Evolutionary conservation across 2,797 vertebrate species (phyloP).

Genomic region (Myotis findleyi): DNA sequence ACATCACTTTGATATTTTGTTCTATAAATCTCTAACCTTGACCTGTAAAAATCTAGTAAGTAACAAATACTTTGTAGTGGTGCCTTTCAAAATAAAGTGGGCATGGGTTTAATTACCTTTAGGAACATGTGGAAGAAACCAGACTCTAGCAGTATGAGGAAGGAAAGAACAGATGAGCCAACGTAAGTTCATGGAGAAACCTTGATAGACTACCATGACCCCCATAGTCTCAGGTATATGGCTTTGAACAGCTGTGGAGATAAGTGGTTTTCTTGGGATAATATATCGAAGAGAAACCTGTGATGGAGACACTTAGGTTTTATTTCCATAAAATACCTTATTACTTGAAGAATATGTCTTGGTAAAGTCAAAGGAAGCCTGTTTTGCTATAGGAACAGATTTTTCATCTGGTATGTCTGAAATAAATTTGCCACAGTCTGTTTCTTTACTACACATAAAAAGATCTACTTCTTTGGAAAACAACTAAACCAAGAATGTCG

Average conservation of each 20-base stretch:
- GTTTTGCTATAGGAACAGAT: constrained; percentile 50
- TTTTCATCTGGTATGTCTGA: neutral
- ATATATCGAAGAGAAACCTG: neutral
- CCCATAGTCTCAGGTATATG: neutral
- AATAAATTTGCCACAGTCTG: constrained; percentile 60
- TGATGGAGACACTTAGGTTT: neutral
- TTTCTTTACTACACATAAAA: constrained; percentile 21
- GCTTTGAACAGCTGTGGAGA: neutral
- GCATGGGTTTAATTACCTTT: neutral
- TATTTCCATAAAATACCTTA: neutral
- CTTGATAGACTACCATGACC: neutral
- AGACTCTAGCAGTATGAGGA: neutral
- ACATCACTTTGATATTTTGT: neutral
- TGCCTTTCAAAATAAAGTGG: neutral
- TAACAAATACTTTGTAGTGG: neutral
- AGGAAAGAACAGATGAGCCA: neutral
- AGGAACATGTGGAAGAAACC: neutral
- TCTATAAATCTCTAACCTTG: neutral
- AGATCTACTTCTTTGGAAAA: constrained; percentile 21
- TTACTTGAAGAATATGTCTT: constrained; percentile 2
- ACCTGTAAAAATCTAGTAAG: neutral
- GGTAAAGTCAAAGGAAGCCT: constrained; percentile 34
- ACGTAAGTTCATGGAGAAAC: neutral
- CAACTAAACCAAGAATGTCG: constrained; percentile 49
- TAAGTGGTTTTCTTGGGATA: neutral